Percentiles rank a stretch among this genome's conserved stretches.
These are phyloP conservation scores for Rhynchopsitta pachyrhyncha DNA, from an alignment of 2,113 vertebrate species.

Conservation along the genomic window DNA sequence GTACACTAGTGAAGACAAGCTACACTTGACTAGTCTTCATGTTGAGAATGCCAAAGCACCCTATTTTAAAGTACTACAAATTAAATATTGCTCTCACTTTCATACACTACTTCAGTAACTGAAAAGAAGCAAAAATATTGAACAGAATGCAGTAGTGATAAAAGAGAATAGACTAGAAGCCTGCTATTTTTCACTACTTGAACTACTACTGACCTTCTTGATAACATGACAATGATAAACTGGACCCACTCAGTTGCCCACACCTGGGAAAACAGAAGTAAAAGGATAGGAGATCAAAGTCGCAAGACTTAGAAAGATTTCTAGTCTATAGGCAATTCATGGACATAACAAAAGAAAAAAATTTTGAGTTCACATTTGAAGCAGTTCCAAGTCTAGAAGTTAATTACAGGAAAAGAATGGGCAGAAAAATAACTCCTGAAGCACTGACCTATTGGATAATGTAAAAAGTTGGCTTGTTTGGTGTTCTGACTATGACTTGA, in stretches of 20 bases:
- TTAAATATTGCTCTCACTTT: not conserved
- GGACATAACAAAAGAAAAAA: not conserved
- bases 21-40: not conserved
- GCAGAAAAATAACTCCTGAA: not conserved
- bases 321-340: not conserved
- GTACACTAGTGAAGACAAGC: not conserved
- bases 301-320: rapidly evolving
- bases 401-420: not conserved
- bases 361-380: not conserved
- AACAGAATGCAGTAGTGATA: not conserved
- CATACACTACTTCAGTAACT: not conserved
- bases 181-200: not conserved
- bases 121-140: not conserved
- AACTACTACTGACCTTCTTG: not conserved
- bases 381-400: not conserved
- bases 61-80: not conserved
- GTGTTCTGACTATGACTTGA: not conserved
- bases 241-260: not conserved
- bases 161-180: not conserved
- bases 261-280: not conserved
- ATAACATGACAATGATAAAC: not conserved
- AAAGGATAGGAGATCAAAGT: not conserved
- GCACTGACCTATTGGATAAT: not conserved
- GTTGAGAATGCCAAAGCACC: rapidly evolving
- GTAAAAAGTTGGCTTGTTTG: not conserved